Evolutionary conservation across 2,888 invertebrate genomes (phyloP), one percentile per base, ranked within the genome.

Genomic region (Oithona nana): DNA sequence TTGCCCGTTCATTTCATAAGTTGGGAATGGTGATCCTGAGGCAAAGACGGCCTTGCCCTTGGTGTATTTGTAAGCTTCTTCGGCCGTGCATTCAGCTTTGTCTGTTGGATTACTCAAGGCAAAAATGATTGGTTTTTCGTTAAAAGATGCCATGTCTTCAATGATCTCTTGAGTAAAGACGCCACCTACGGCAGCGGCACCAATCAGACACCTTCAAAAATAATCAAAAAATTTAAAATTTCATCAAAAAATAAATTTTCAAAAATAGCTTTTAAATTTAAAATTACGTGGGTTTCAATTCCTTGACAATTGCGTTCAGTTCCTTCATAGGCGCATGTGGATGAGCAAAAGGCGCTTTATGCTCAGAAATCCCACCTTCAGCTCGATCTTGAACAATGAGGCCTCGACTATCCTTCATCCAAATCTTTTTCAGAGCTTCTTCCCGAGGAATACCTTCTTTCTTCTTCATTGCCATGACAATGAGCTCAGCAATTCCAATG

Each of bases 31-130:
- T 65, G 75, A 75, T n/a, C 78, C 78, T 64, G 75, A 75, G 50
- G 77, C 77, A 70, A 77, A 78, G 54, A 78, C 73, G 65, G 73
- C 73, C 1, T 73, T 69, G 70, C 88, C 90, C 66, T 88, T 81
- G 0, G 95, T 93, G 70, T 83, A 75, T 50, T 74, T 79, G 75
- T 95, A 98, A 2, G 95, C 97, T 69, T 90, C 81, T 73, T 93
- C 89, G n/a, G 98, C 98, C n/a, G 98, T 97, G 72, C 98, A 98
- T 75, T 98, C 98, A 0, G 98, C 93, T 22, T 94, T 94, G 74
- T 83, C 82, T 62, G 98, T 99, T 62, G 98, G 98, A 78, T 98
- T 98, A 72, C 95, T 95, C 56, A 98, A 80, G 13, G 98, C 97
- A 75, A 98, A 98, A 68, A 98, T 88, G 65, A 99, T 83, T 1